Base-by-base conservation (phyloP, 2,113 vertebrate species). In the Platanista minor region DNA sequence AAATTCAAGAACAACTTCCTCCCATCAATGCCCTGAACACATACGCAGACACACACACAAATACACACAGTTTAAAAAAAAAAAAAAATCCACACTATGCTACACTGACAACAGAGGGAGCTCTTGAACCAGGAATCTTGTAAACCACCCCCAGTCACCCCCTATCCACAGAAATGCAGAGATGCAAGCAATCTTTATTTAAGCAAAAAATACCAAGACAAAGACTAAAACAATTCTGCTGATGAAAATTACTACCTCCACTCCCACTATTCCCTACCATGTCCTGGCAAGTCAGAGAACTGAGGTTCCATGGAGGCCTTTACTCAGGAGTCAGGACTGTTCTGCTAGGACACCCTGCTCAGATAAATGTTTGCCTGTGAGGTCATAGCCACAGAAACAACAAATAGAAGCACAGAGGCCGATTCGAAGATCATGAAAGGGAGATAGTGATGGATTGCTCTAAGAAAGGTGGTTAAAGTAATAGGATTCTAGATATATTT, bases 21-120 rank as follows among this genome's bases (percentile, higher is more conserved):
- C 57, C 17, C 7, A n/a, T 36, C 67, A 88, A 9, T 64, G 5
- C 6, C 86, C 3, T 62, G 33, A 84, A 54, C 77, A 88, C 72
- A 43, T 18, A 23, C 18, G 13, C 5, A 59, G n/a, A 66, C 69
- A 82, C 7, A 66, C 46, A 46, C 23, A 75, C 23, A 69, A 61
- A 67, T 15, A 62, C 64, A 90, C 13, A 52, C 21, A 39, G 23
- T 11, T 64, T 8, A 31, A 36, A 66, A 39, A 75, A 66, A 71
- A 57, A 21, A 69, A 49, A 49, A 69, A 52, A 64, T 33, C 66
- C n/a, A 71, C 52, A 77, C 46, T 49, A 90, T 94, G 80, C 41
- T 75, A 81, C 85, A 96, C 80, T 83, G 20, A 90, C 88, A 95
- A 89, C 69, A 92, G 91, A 90, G 95, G 94, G 96, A 94, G 85